These are phyloP conservation scores for Microtus oregoni DNA, from an alignment of 2,113 vertebrate genomes.

Conservation along the genomic window DNA sequence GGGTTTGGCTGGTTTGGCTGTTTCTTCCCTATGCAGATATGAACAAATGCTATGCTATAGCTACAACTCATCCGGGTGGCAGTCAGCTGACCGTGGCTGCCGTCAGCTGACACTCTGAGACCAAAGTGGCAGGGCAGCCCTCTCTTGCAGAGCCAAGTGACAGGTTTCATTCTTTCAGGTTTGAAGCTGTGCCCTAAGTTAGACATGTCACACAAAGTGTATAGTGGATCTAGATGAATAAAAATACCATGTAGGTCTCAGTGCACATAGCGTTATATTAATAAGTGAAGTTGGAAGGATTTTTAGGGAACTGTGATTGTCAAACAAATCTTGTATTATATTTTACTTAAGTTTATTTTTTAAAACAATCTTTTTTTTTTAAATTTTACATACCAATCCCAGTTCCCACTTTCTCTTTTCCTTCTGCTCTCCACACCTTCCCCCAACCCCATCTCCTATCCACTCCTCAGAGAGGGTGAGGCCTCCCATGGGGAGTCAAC, in stretches of 20 bases:
- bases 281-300: background rate
- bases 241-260: background rate
- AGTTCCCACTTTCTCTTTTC: too few relatives aligned
- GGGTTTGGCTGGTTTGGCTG: background rate
- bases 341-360: too few relatives aligned
- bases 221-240: background rate
- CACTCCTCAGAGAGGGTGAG: too few relatives aligned
- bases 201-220: conserved; percentile 3
- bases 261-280: background rate
- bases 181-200: background rate
- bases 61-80: background rate
- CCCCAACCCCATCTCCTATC: too few relatives aligned
- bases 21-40: background rate
- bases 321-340: background rate
- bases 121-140: background rate
- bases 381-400: too few relatives aligned
- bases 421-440: too few relatives aligned
- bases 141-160: background rate
- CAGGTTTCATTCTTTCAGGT: background rate
- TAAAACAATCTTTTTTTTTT: too few relatives aligned
- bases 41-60: background rate
- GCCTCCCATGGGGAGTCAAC: too few relatives aligned
- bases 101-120: background rate
- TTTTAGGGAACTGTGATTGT: conserved; percentile 17
- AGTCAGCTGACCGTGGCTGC: background rate